A percentile compares a stretch with the other conserved stretches of the same genome.
phyloP scores from a whole-genome alignment of 2,113 vertebrate species.

The mouse (Mus musculus) region DNA sequence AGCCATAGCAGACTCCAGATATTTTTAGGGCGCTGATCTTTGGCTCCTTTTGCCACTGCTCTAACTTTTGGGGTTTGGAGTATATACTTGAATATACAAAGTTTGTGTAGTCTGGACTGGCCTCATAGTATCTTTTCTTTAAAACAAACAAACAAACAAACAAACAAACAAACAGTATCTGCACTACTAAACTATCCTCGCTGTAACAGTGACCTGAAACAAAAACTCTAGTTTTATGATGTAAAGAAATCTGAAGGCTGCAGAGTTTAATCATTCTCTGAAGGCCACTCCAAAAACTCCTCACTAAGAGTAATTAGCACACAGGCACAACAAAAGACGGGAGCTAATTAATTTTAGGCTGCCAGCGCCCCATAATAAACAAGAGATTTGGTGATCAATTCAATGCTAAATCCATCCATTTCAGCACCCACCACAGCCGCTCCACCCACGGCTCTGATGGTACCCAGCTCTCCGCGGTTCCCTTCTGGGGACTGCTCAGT shows the following conservation, averaged over 20 bases:
- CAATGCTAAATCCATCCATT: neutral
- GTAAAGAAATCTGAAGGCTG: neutral
- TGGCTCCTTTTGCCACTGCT: neutral
- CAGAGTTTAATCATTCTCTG: neutral
- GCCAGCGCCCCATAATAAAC: neutral
- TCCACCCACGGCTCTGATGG: neutral
- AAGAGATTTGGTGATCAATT: neutral
- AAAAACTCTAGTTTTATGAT: constrained; percentile 31
- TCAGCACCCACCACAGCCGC: neutral
- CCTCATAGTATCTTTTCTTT: neutral
- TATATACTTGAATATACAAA: neutral
- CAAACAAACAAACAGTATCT: neutral
- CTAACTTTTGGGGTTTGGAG: neutral
- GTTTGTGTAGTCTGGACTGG: neutral
- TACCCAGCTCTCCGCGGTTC: neutral
- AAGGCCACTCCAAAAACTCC: constrained; percentile 8
- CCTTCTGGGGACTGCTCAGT: neutral
- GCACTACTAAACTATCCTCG: neutral
- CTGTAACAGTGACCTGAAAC: neutral
- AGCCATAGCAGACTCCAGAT: neutral
- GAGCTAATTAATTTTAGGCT: neutral
- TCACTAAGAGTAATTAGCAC: neutral
- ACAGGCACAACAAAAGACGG: neutral
- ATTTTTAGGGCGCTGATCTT: neutral
- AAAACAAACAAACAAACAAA: constrained; percentile 14